A percentile compares a stretch with the other conserved stretches of the same genome.
Evolutionary conservation across 2,113 vertebrate species (phyloP).

Genomic region (Tauraco erythrolophus): DNA sequence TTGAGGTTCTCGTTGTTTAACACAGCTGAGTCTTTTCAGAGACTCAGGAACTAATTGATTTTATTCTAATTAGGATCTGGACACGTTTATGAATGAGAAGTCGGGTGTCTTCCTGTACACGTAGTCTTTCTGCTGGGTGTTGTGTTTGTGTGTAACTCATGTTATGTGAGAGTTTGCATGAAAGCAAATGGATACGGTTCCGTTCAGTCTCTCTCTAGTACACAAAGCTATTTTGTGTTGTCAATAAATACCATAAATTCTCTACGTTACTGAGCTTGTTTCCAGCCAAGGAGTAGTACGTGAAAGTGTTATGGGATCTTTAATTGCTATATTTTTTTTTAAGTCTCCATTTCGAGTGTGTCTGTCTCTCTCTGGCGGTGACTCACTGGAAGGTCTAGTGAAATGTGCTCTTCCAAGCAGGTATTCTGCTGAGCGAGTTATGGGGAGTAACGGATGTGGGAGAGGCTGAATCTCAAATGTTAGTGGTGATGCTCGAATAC

Average conservation of each 20-base stretch:
- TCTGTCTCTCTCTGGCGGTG: background rate
- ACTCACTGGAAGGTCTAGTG: background rate
- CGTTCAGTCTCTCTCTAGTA: background rate
- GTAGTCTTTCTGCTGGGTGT: fast-evolving
- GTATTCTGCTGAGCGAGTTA: background rate
- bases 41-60: background rate
- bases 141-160: background rate
- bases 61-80: background rate
- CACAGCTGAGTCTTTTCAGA: background rate
- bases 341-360: background rate
- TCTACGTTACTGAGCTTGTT: background rate
- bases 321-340: background rate
- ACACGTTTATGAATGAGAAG: background rate
- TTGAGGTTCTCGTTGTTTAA: background rate
- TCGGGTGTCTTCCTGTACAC: background rate
- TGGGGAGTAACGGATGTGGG: background rate
- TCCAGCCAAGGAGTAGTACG: background rate
- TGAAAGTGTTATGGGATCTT: background rate
- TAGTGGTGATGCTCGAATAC: background rate
- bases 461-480: background rate
- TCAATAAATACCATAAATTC: background rate
- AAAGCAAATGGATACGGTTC: background rate
- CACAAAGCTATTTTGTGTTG: background rate
- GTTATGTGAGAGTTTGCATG: background rate
- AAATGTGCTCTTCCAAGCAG: background rate